Base-by-base conservation (phyloP, 2,797 vertebrate species). In the Pogonophryne albipinna region DNA sequence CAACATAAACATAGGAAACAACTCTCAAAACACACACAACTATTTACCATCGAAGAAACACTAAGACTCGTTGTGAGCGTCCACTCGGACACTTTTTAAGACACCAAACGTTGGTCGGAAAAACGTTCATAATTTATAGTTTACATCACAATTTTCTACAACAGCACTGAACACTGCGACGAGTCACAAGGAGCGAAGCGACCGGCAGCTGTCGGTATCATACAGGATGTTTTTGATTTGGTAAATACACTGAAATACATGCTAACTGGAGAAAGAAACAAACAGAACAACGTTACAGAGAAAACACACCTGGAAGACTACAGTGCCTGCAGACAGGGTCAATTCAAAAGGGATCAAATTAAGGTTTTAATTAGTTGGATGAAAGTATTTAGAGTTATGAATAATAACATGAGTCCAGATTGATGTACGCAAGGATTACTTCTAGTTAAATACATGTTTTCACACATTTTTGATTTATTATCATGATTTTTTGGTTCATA, bases 61-160 rank as follows among this genome's bases (percentile, higher is more conserved):
- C 76, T 11, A 74, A 78, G 71, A 93, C 85, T 74, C 42, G 49
- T 61, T 46, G 1, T 17, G 65, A 71, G 70, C 11, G 52, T 72
- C 74, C 76, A 41, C 79, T 66, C 62, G 0, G 65, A 66, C 66
- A 9, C 7, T 9, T 50, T 58, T 67, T 23, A 51, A 66, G 66
- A 79, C 70, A 44, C 46, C 44, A 34, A 70, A 74, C 58, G 8
- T 19, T 50, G 60, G 19, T 45, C 47, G 19, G 62, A 83, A 74
- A 38, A 74, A 74, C 78, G 71, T 78, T 87, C 75, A 90, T 89
- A 92, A 87, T 87, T 93, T 92, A 90, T 83, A 89, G 70, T 88
- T 89, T 86, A 91, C 85, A 87, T 82, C 87, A 94, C 86, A 66
- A 88, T 87, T 90, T 38, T 90, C 84, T 89, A 92, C 90, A 89